Percentiles rank a stretch among this genome's conserved stretches.
Conservation (phyloP, 2,888 invertebrate genomes). For the Cyclophora albipunctata region DNA sequence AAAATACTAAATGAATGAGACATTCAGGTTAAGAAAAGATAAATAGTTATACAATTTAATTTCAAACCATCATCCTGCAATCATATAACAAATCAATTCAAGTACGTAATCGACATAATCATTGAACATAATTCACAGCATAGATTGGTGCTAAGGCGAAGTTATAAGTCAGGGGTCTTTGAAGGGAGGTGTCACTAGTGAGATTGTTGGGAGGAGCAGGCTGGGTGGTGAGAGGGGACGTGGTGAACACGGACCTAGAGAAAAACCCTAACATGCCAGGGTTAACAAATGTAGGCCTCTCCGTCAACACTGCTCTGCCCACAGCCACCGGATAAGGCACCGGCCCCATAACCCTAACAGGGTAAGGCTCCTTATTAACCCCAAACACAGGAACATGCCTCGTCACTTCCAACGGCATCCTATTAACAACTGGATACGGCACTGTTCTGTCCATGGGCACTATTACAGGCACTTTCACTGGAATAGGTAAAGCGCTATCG, state of each 20-base stretch:
- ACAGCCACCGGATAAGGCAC: constrained; percentile 77
- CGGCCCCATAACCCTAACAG: constrained; percentile 69
- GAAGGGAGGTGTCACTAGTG: too few relatives aligned
- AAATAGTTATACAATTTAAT: too few relatives aligned
- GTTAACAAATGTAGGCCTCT: constrained; percentile 76
- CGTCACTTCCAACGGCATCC: constrained; percentile 67
- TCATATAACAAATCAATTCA: too few relatives aligned
- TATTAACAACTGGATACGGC: constrained; percentile 70
- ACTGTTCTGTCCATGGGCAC: constrained; percentile 71
- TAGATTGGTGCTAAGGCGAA: too few relatives aligned
- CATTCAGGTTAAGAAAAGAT: too few relatives aligned
- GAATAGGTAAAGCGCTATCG: constrained; percentile 63
- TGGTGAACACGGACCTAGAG: constrained; percentile 70
- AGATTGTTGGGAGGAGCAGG: too few relatives aligned
- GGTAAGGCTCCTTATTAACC: constrained; percentile 65
- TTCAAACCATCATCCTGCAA: too few relatives aligned
- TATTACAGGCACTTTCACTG: constrained; percentile 69
- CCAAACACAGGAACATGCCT: constrained; percentile 66
- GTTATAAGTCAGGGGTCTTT: too few relatives aligned
- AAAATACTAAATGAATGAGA: too few relatives aligned
- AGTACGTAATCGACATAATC: too few relatives aligned
- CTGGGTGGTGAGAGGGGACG: too few relatives aligned
- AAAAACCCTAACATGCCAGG: constrained; percentile 67
- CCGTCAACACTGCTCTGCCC: constrained; percentile 73
- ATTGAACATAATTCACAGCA: too few relatives aligned